These are phyloP conservation scores for Eulithis testata DNA, from an alignment of 2,888 invertebrate genomes.

Conservation along the genomic window DNA sequence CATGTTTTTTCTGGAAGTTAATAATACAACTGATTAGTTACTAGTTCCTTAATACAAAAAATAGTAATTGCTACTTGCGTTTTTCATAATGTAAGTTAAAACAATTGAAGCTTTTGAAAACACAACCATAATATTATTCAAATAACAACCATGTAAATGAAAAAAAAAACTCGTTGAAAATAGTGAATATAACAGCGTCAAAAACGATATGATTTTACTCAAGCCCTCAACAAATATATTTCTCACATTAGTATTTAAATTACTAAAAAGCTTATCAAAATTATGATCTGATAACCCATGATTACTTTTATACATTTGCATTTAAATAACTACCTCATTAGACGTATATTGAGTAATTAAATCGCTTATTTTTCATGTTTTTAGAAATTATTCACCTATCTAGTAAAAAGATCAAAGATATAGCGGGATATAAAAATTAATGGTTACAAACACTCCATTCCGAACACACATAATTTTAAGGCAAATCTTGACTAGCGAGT, in stretches of 20 bases:
- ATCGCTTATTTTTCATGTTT: conserved; percentile 43
- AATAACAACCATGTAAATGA: not conserved
- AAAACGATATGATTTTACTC: conserved; percentile 31
- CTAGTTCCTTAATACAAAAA: no score
- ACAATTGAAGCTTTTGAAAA: not conserved
- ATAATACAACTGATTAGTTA: not conserved
- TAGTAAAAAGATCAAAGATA: conserved; percentile 61
- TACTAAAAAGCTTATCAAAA: conserved; percentile 39
- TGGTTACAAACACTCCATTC: conserved; percentile 74
- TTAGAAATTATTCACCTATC: conserved; percentile 46
- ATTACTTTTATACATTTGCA: conserved; percentile 43
- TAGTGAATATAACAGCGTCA: conserved; percentile 27
- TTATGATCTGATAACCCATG: conserved; percentile 37
- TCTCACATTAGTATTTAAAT: conserved; percentile 39
- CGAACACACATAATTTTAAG: conserved; percentile 61
- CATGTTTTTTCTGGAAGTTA: no score
- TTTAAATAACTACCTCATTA: conserved; percentile 45
- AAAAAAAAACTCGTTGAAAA: conserved; percentile 32
- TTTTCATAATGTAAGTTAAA: not conserved
- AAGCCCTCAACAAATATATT: conserved; percentile 20
- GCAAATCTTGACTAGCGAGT: conserved; percentile 57
- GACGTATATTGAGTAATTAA: conserved; percentile 46
- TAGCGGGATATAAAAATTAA: conserved; percentile 71
- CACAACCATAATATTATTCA: no score
- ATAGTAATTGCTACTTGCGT: not conserved